Evolutionary conservation across 1,140 invertebrate species (phyloP).

Genomic region (Lethocerus indicus): DNA sequence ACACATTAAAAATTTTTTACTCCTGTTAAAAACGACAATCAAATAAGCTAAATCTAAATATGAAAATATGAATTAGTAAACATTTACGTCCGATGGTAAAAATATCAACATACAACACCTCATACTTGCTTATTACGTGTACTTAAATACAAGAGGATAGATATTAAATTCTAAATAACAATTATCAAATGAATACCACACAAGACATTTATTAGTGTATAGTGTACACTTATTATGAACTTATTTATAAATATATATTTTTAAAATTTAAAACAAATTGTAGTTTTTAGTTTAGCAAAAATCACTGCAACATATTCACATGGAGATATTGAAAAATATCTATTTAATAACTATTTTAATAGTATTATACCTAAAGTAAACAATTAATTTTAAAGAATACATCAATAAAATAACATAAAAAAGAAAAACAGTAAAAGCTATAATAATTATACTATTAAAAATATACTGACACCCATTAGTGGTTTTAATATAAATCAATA

Average conservation of each 20-base stretch:
- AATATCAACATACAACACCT: background rate
- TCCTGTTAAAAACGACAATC: background rate
- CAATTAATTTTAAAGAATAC: background rate
- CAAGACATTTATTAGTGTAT: no score
- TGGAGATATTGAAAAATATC: background rate
- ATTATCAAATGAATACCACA: slow-evolving; percentile 6
- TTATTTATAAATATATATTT: no score
- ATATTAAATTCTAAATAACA: background rate
- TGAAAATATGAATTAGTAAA: background rate
- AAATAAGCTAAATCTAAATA: background rate
- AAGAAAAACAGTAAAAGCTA: no score
- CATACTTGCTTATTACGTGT: background rate
- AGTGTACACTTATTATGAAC: no score
- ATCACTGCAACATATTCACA: background rate
- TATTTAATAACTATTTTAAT: background rate
- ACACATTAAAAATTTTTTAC: background rate
- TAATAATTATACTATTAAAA: no score
- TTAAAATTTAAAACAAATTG: background rate
- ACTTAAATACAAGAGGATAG: background rate
- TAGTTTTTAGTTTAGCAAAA: background rate
- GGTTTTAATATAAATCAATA: no score
- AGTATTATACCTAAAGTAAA: background rate
- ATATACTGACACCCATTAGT: no score
- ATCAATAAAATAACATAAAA: no score
- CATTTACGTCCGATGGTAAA: background rate